phyloP scores from a whole-genome alignment of 2,113 vertebrate genomes.

The Xerus inauris region DNA sequence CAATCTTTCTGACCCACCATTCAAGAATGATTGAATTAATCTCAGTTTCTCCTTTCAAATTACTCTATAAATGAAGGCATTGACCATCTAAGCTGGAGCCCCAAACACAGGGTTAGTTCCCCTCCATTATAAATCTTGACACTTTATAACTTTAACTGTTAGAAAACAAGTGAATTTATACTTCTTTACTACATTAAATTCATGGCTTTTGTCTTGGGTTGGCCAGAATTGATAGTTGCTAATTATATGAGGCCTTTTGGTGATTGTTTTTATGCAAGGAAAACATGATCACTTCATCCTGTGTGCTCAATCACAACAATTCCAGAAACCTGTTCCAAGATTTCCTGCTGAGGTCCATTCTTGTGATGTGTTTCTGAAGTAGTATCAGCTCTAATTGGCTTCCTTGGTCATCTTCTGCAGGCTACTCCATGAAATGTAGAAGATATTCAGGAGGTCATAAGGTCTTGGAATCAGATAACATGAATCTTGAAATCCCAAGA shows the following conservation, averaged over 20 bases:
- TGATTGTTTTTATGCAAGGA: background rate
- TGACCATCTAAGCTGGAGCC: background rate
- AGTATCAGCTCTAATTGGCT: background rate
- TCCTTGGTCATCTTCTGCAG: slow-evolving; percentile 31
- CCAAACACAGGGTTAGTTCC: slow-evolving; percentile 39
- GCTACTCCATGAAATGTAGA: background rate
- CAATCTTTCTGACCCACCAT: slow-evolving; percentile 7
- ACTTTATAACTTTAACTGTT: slow-evolving; percentile 14
- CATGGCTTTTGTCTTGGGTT: slow-evolving; percentile 14
- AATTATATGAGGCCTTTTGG: slow-evolving; percentile 6
- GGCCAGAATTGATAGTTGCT: background rate
- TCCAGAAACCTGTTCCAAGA: background rate
- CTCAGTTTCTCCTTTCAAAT: background rate
- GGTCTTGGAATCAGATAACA: slow-evolving; percentile 32
- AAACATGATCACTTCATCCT: slow-evolving; percentile 5
- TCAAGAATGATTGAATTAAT: background rate
- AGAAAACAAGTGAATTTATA: slow-evolving; percentile 28
- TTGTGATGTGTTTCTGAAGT: slow-evolving; percentile 55
- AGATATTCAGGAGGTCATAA: background rate
- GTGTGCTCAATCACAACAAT: background rate
- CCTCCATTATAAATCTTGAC: background rate
- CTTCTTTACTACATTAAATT: slow-evolving; percentile 58
- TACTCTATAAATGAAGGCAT: slow-evolving; percentile 17
- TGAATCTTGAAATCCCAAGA: slow-evolving; percentile 13
- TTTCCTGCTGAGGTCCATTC: slow-evolving; percentile 28